Base-by-base conservation (phyloP, 2,797 vertebrate species). In the Pseudochirops cupreus region DNA sequence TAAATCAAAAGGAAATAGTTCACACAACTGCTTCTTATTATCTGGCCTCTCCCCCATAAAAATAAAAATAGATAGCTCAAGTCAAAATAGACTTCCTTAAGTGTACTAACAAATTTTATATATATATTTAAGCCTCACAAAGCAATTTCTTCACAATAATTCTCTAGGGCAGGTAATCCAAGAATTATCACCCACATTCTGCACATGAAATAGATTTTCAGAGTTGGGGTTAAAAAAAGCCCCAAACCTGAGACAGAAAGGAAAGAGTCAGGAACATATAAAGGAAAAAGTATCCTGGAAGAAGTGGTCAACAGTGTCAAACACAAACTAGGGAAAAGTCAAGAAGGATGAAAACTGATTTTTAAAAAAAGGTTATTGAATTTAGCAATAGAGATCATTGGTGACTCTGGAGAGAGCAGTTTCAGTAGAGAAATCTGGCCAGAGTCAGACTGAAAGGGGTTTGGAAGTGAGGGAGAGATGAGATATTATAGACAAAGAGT, bases 1-100 rank as follows among this genome's bases (percentile, higher is more conserved):
- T 53, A 89, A 82, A 93, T 91, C 56, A 94, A 97, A 82, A 96
- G 94, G 93, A 82, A 14, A 67, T 53, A 89, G 93, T 91, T 92
- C 89, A 74, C 6, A n/a, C 13, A 53, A 59, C 96, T 74, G 95
- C 92, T 53, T 96, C 93, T 93, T 87, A 91, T 89, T 93, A 93
- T 91, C 39, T 87, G 74, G 46, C 10, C 21, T 10, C 21, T 18
- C 39, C 90, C 57, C 90, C 54, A 67, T 91, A 91, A 95, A 97
- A 94, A 92, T 89, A 46, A 92, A 96, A 96, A 91, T 56, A 46
- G 59, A 91, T 56, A 53, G 10, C 0, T 82, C 9, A 28, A 31
- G 33, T 92, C 16, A 92, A 89, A 95, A 93, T 62, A 56, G 82
- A 29, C 58, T 57, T 92, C 29, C 18, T 82, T 52, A 54, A 28